A percentile compares a stretch with the other conserved stretches of the same genome.
Evolutionary conservation across 2,888 invertebrate genomes (phyloP).

Genomic region (Leptinotarsa tumamoca): DNA sequence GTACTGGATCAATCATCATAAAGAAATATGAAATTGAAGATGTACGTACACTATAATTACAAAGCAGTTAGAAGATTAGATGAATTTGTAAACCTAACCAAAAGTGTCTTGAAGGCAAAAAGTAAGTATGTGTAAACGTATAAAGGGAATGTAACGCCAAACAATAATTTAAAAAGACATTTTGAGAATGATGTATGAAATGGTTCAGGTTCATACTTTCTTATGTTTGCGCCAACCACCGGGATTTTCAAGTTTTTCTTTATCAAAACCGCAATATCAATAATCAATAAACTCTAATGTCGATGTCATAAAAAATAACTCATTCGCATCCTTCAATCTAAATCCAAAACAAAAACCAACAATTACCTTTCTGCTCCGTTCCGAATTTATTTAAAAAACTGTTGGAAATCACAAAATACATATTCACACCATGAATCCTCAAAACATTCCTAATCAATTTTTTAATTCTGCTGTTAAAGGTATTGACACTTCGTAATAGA

Average conservation of each 20-base stretch:
- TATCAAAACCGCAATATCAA: too few relatives aligned
- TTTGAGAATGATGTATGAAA: too few relatives aligned
- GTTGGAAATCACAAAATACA: conserved; percentile 12
- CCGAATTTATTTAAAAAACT: conserved; percentile 2
- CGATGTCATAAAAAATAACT: neutral
- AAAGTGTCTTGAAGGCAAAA: too few relatives aligned
- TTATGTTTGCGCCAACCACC: neutral
- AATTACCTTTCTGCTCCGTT: conserved; percentile 5
- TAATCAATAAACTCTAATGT: neutral
- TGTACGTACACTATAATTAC: too few relatives aligned
- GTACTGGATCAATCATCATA: too few relatives aligned
- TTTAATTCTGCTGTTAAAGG: neutral
- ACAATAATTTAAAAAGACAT: too few relatives aligned
- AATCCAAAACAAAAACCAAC: neutral
- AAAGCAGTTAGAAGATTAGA: too few relatives aligned
- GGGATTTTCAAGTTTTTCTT: too few relatives aligned
- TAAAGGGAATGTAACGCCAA: too few relatives aligned
- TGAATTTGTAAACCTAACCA: too few relatives aligned
- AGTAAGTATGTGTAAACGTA: too few relatives aligned
- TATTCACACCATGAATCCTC: conserved; percentile 17
- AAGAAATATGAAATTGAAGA: too few relatives aligned
- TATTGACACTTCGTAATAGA: conserved; percentile 6
- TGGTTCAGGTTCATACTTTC: neutral
- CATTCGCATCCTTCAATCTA: neutral
- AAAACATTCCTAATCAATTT: neutral